A percentile compares a stretch with the other conserved stretches of the same genome.
These are phyloP conservation scores for Emydura subglobosa DNA, from an alignment of 2,113 vertebrate genomes.

Conservation along the genomic window DNA sequence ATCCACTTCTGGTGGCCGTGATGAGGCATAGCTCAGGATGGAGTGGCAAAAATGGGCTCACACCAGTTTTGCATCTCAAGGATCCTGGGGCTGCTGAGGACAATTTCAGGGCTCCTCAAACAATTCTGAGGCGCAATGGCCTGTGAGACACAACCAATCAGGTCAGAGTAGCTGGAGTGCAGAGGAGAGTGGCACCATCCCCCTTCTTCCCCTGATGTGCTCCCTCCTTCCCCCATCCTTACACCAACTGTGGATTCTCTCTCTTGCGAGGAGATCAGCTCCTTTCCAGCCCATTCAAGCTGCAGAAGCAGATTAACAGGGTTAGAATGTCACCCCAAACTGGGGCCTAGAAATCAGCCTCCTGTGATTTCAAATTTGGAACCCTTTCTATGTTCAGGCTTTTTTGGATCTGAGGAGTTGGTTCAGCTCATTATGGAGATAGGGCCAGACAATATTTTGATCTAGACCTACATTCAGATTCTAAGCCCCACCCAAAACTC, in stretches of 20 bases:
- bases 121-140: not conserved
- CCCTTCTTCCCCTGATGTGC: not conserved
- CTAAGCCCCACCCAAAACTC: rapidly evolving
- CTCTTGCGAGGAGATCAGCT: not conserved
- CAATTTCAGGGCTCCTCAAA: not conserved
- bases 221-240: not conserved
- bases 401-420: not conserved
- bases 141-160: not conserved
- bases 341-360: not conserved
- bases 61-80: not conserved
- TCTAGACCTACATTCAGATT: not conserved
- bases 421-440: not conserved
- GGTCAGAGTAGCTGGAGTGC: not conserved
- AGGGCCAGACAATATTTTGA: not conserved
- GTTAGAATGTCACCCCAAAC: not conserved
- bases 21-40: not conserved
- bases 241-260: not conserved
- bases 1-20: not conserved
- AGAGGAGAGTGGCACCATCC: not conserved
- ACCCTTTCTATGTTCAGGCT: not conserved
- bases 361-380: not conserved
- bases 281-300: not conserved
- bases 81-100: not conserved
- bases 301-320: not conserved
- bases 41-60: not conserved